These are phyloP conservation scores for Tursiops truncatus DNA, from an alignment of 2,113 vertebrate genomes.

Conservation along the genomic window DNA sequence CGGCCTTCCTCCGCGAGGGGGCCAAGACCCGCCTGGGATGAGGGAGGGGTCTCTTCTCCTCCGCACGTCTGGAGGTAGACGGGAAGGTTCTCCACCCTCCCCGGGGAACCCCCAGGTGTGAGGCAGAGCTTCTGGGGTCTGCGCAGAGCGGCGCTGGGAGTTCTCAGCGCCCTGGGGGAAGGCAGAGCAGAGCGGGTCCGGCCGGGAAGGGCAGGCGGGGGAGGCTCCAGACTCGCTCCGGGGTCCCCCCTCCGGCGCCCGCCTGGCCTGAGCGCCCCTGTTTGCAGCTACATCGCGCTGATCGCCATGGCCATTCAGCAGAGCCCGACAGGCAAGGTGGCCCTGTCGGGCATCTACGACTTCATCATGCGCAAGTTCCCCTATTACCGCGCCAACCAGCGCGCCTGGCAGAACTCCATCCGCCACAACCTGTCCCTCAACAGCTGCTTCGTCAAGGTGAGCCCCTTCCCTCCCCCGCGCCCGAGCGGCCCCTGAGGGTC, in stretches of 20 bases:
- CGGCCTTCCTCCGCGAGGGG: too few relatives aligned
- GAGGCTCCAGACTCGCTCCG: background rate
- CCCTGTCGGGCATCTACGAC: slow-evolving; percentile 98
- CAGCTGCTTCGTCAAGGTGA: slow-evolving; percentile 98
- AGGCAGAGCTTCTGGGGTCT: background rate
- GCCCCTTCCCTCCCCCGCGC: background rate
- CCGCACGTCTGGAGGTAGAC: background rate
- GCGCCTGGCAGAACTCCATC: slow-evolving; percentile 99
- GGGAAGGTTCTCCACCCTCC: background rate
- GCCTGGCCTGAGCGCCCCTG: background rate
- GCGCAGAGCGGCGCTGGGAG: background rate
- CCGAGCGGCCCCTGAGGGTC: background rate
- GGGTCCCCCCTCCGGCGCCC: too few relatives aligned
- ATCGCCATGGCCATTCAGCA: slow-evolving; percentile 99
- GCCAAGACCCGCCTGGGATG: rapidly evolving
- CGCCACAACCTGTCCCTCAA: slow-evolving; percentile 98
- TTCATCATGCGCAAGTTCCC: slow-evolving; percentile 98
- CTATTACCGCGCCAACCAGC: slow-evolving; percentile 97
- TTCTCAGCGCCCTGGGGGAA: background rate
- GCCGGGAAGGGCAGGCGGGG: background rate
- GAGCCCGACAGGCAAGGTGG: slow-evolving; percentile 94
- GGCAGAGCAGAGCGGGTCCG: rapidly evolving
- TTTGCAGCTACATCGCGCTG: slow-evolving; percentile 95
- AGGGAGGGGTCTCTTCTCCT: background rate
- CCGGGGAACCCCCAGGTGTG: background rate